phyloP scores from a whole-genome alignment of 2,113 vertebrate genomes.

The Myodes glareolus region DNA sequence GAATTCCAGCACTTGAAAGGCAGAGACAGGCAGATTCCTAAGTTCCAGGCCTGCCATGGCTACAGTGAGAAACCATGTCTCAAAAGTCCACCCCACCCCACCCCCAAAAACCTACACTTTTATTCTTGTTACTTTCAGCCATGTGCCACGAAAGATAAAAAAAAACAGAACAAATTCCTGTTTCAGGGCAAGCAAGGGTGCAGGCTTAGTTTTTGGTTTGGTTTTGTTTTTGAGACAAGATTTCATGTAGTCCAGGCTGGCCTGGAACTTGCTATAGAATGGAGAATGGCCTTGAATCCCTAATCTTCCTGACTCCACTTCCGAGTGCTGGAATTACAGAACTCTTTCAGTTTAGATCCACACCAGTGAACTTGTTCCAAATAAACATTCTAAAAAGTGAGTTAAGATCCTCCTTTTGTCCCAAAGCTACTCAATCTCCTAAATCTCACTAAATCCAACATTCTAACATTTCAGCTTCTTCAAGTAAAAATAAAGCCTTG shows the following conservation, averaged over 20 bases:
- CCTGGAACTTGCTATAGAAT: not conserved
- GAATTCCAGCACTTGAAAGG: not conserved
- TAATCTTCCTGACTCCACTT: not conserved
- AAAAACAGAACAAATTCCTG: not conserved
- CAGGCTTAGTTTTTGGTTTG: not conserved
- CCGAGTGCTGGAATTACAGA: not conserved
- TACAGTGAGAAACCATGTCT: not conserved
- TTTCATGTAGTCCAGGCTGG: not conserved
- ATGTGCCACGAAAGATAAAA: not conserved
- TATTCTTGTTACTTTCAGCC: not conserved
- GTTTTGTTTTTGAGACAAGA: not conserved
- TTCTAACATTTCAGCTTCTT: not conserved
- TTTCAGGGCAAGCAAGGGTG: not conserved
- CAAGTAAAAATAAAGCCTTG: not conserved
- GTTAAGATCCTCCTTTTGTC: not conserved
- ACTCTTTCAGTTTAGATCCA: not conserved
- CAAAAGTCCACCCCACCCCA: not conserved
- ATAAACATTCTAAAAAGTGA: constrained; percentile 12
- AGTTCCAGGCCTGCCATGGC: not conserved
- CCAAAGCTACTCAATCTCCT: not conserved
- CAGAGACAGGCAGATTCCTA: not conserved
- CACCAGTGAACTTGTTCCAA: not conserved
- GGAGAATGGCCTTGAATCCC: not conserved
- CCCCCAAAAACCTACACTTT: not conserved
- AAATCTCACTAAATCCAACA: constrained; percentile 10